Percentiles rank a stretch among this genome's conserved stretches.
Evolutionary conservation across 2,888 invertebrate species (phyloP).

Genomic region (Acheta domesticus): DNA sequence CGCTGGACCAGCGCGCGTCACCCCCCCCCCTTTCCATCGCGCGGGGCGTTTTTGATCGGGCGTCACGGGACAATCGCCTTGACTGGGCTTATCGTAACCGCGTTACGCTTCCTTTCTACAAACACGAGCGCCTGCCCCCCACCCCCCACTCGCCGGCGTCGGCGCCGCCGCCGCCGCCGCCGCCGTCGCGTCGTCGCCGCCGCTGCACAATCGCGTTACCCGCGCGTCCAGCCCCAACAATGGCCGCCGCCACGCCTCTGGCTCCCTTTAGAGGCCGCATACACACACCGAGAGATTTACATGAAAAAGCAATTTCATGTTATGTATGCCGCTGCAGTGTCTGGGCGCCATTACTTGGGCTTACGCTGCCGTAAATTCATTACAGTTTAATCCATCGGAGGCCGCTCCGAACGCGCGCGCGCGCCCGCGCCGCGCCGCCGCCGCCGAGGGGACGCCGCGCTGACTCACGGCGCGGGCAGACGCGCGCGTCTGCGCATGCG

Average conservation of each 20-base stretch:
- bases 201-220: background rate
- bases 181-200: no score
- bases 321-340: constrained; percentile 19
- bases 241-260: background rate
- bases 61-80: background rate
- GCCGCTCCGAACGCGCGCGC: background rate
- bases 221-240: constrained; percentile 18
- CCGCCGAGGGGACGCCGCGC: background rate
- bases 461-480: background rate
- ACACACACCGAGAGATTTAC: constrained; percentile 29
- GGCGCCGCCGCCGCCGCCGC: constrained; percentile 7
- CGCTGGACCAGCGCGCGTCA: background rate
- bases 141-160: background rate
- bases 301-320: constrained; percentile 37
- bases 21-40: background rate
- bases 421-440: background rate
- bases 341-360: constrained; percentile 35
- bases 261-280: background rate
- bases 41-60: background rate
- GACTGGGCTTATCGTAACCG: no score
- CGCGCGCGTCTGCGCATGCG: constrained; percentile 19
- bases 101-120: constrained; percentile 3
- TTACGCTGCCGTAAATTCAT: constrained; percentile 36
- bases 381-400: constrained; percentile 34
- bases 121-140: background rate